phyloP scores from a whole-genome alignment of 2,797 vertebrate genomes.

The Dicrostonyx torquatus region DNA sequence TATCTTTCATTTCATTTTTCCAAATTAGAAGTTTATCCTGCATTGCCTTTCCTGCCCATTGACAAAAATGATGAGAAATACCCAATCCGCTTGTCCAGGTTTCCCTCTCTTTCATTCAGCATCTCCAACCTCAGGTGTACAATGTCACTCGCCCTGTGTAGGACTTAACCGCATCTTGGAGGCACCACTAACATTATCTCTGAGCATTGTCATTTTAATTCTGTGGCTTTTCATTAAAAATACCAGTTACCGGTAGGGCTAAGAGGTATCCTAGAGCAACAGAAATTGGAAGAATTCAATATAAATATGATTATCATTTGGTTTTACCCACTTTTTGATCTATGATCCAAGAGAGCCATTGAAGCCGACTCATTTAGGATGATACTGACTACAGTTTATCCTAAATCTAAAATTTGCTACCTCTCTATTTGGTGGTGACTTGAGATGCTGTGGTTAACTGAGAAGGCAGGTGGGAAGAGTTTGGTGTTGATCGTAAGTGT shows the following conservation, averaged over 20 bases:
- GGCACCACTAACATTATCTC: background rate
- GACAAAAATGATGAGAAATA: background rate
- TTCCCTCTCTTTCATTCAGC: background rate
- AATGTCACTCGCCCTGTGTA: background rate
- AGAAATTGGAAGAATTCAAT: slow-evolving; percentile 16
- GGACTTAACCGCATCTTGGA: background rate
- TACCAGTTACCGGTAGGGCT: background rate
- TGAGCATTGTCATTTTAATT: background rate
- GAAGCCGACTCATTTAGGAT: background rate
- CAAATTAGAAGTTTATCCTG: background rate
- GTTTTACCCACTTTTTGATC: background rate
- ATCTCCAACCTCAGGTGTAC: background rate
- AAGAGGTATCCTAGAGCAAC: background rate
- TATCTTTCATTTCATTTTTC: background rate
- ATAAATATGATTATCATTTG: background rate
- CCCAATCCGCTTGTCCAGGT: background rate
- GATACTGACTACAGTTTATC: background rate
- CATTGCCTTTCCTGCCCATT: background rate
- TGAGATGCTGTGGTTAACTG: background rate
- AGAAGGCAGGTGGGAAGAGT: background rate
- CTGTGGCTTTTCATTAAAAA: background rate
- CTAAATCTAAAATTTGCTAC: background rate
- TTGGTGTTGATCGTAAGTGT: background rate
- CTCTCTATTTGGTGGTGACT: background rate
- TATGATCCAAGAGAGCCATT: background rate